Evolutionary conservation across 1,140 invertebrate genomes (phyloP).

Genomic region (Coenobita brevimanus): DNA sequence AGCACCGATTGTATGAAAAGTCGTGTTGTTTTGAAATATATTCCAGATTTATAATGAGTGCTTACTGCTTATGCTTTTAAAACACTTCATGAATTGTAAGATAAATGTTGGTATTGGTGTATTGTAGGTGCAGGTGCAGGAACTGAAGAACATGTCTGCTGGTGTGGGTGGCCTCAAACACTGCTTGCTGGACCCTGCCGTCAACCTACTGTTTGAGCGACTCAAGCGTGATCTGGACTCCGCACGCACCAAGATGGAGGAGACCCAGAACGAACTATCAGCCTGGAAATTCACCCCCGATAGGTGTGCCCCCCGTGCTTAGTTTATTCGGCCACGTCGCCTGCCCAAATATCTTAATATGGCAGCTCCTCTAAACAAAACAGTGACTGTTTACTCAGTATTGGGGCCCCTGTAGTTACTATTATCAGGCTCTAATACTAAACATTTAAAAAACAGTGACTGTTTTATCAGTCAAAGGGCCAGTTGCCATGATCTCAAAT

Average conservation of each 20-base stretch:
- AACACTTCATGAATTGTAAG: not conserved
- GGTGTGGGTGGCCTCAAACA: slow-evolving; percentile 85
- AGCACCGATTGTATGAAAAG: too few relatives aligned
- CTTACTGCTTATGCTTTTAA: not conserved
- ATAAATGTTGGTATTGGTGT: slow-evolving; percentile 72
- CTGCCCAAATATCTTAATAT: slow-evolving; percentile 57
- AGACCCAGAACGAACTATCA: slow-evolving; percentile 97
- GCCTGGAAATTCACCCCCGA: slow-evolving; percentile 99
- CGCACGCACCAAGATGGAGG: slow-evolving; percentile 92
- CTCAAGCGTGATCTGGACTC: slow-evolving; percentile 92
- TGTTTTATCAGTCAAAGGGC: slow-evolving; percentile 41
- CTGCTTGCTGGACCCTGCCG: slow-evolving; percentile 93
- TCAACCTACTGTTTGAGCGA: slow-evolving; percentile 94
- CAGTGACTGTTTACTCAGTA: slow-evolving; percentile 62
- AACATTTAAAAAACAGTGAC: too few relatives aligned
- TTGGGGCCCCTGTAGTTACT: slow-evolving; percentile 15
- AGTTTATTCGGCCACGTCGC: slow-evolving; percentile 61
- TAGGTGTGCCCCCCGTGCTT: slow-evolving; percentile 78
- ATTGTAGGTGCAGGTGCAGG: slow-evolving; percentile 92
- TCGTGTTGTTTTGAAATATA: too few relatives aligned
- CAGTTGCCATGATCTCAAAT: slow-evolving; percentile 16
- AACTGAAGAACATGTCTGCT: slow-evolving; percentile 88
- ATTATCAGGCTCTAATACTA: too few relatives aligned
- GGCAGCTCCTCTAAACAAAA: slow-evolving; percentile 62
- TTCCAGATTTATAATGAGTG: too few relatives aligned